Evolutionary conservation across 1,140 invertebrate genomes (phyloP).

Genomic region (Dufourea novaeangliae): DNA sequence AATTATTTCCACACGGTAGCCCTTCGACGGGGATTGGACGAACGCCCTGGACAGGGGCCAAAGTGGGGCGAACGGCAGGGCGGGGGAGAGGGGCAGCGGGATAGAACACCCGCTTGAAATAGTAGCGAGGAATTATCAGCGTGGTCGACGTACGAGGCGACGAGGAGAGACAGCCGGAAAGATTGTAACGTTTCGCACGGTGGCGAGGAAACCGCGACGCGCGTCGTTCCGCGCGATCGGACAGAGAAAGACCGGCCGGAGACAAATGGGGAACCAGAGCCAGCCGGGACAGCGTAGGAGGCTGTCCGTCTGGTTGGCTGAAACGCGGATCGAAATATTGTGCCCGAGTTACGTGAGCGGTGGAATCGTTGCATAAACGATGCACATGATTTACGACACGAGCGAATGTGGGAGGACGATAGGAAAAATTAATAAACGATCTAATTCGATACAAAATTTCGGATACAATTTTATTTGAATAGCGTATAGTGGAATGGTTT

Average conservation of each 20-base stretch:
- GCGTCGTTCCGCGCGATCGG: conserved; percentile 67
- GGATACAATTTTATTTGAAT: no score
- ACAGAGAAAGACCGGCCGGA: conserved; percentile 54
- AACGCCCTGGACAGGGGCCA: conserved; percentile 60
- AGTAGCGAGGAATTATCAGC: conserved; percentile 61
- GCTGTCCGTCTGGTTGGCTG: conserved; percentile 62
- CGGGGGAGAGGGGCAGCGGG: conserved; percentile 5
- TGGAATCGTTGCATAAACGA: background rate
- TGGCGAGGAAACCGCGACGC: conserved; percentile 57
- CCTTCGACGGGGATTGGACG: conserved; percentile 44
- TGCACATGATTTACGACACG: no score
- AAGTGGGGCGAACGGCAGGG: conserved; percentile 28
- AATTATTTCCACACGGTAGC: conserved; percentile 7
- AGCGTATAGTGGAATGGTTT: no score
- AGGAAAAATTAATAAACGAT: no score
- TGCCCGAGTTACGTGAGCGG: conserved; percentile 10
- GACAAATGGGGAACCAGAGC: conserved; percentile 66
- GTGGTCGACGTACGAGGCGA: conserved; percentile 27
- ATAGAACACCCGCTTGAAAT: conserved; percentile 58
- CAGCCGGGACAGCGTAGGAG: conserved; percentile 67
- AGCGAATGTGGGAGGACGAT: no score
- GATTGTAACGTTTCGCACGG: conserved; percentile 68
- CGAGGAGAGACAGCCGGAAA: conserved; percentile 56
- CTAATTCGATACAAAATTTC: no score
- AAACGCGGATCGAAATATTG: conserved; percentile 54